Evolutionary conservation across 2,888 invertebrate species (phyloP).

Genomic region (Eumacrocentrus americanus): DNA sequence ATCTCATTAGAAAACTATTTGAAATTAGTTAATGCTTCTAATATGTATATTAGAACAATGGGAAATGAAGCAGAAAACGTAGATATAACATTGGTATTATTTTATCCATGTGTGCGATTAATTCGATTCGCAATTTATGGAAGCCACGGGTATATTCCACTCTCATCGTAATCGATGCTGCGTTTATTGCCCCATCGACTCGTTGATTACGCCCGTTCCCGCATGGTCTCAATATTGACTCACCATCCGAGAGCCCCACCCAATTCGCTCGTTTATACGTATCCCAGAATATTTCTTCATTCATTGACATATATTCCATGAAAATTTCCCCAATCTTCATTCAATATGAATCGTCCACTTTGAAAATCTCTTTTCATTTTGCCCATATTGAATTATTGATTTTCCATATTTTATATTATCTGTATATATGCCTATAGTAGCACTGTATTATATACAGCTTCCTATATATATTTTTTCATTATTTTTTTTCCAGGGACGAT

Average conservation of each 20-base stretch:
- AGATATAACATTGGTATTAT: slow-evolving; percentile 23
- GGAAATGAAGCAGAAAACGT: background rate
- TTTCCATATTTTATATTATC: slow-evolving; percentile 2
- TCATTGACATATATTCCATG: slow-evolving; percentile 12
- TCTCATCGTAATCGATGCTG: slow-evolving; percentile 36
- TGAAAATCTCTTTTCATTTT: slow-evolving; percentile 3
- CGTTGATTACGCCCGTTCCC: slow-evolving; percentile 37
- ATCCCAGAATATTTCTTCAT: slow-evolving; percentile 23
- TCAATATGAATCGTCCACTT: slow-evolving; percentile 8
- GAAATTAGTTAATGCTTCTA: too few species aligned
- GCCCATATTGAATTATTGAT: slow-evolving; percentile 1
- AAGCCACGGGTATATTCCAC: slow-evolving; percentile 31
- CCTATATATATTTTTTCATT: background rate
- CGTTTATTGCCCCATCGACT: slow-evolving; percentile 39
- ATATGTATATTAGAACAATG: too few species aligned
- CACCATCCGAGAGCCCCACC: slow-evolving; percentile 22
- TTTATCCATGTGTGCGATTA: slow-evolving; percentile 30
- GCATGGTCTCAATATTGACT: slow-evolving; percentile 36
- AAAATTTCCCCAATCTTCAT: slow-evolving; percentile 11
- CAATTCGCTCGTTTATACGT: slow-evolving; percentile 19
- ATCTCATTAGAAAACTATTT: too few species aligned
- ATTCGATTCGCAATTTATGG: slow-evolving; percentile 38
- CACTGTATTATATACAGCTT: background rate
- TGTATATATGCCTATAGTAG: background rate
- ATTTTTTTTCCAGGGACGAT: slow-evolving; percentile 85